Base-by-base conservation (phyloP, 2,113 vertebrate species). In the Leucopsar rothschildi region DNA sequence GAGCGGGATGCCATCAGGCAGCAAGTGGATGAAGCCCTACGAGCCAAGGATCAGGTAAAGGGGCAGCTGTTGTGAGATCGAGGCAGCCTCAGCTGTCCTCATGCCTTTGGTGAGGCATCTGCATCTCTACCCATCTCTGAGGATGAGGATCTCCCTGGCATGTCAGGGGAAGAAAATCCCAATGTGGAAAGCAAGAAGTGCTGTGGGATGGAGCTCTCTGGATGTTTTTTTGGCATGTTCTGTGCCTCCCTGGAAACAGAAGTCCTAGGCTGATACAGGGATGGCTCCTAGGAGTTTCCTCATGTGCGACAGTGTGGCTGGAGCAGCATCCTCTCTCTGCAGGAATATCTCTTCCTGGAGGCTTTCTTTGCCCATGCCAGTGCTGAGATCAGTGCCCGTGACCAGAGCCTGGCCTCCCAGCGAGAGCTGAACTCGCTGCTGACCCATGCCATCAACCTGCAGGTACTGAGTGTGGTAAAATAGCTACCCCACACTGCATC, bases 31-130 rank as follows among this genome's bases (percentile, higher is more conserved):
- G 95, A 98, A 42, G 98, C 98, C 40, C 70, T 98, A 29, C 83
- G 10, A 82, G 96, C 95, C 80, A 98, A 98, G 92, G 96, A 98
- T 24, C 97, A 97, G 95, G 99, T 99, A 97, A 40, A 2, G 24
- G 7, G 4, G 5, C 24, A 35, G 22, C 15, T 2, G 13, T 4
- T 33, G 55, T 11, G 24, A 5, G 4, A 2, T 35, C 0, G 0
- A 40, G 15, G 33, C 47, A 73, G 31, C 50, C 6, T 89, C 47
- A 59, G 60, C 42, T 21, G 3, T 47, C 24, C 31, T n/a, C 2
- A 0, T 13, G 27, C 19, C 47, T 82, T 50, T 22, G 31, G 24
- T 20, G 5, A 28, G 31, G 3, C 9, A 24, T 50, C 42, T 15
- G 8, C 1, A 3, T 44, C n/a, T 47, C 29, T 35, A 29, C 40